phyloP scores from a whole-genome alignment of 2,797 vertebrate species.

The Sternarchorhynchus goeldii region DNA sequence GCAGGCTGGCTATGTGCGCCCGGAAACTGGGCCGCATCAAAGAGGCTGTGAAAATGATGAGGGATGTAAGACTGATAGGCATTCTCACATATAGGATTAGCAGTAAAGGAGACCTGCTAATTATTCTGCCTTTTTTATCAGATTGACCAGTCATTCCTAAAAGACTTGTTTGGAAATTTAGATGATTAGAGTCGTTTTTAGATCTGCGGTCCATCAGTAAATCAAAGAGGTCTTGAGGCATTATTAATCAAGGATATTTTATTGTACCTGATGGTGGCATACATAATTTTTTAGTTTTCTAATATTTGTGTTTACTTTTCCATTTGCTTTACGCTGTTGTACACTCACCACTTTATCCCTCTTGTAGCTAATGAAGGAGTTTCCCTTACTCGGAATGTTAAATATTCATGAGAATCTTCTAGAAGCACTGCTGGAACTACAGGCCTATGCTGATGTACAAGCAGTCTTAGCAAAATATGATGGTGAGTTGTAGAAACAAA shows the following conservation, averaged over 20 bases:
- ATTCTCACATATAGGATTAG: neutral
- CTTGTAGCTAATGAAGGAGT: conserved; percentile 97
- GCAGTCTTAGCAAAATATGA: conserved; percentile 99
- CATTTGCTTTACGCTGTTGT: neutral
- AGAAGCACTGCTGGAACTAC: conserved; percentile 95
- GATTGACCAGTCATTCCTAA: neutral
- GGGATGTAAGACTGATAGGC: conserved; percentile 87
- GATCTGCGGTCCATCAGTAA: too few relatives aligned
- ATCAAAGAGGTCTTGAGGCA: too few relatives aligned
- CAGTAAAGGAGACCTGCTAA: neutral
- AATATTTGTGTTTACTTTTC: neutral
- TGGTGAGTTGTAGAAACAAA: conserved; percentile 73
- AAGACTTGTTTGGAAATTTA: too few relatives aligned
- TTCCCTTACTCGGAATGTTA: conserved; percentile 96
- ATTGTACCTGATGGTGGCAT: too few relatives aligned
- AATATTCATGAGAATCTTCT: conserved; percentile 99
- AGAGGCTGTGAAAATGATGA: conserved; percentile 99
- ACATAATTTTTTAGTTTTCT: neutral
- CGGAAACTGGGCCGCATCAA: conserved; percentile 94
- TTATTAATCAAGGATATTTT: too few relatives aligned
- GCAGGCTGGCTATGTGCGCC: conserved; percentile 97
- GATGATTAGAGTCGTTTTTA: too few relatives aligned
- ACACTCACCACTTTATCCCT: conserved; percentile 33
- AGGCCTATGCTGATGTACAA: conserved; percentile 98
- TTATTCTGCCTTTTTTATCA: neutral